Evolutionary conservation across 2,888 invertebrate species (phyloP).

Genomic region (Galerucella calmariensis): DNA sequence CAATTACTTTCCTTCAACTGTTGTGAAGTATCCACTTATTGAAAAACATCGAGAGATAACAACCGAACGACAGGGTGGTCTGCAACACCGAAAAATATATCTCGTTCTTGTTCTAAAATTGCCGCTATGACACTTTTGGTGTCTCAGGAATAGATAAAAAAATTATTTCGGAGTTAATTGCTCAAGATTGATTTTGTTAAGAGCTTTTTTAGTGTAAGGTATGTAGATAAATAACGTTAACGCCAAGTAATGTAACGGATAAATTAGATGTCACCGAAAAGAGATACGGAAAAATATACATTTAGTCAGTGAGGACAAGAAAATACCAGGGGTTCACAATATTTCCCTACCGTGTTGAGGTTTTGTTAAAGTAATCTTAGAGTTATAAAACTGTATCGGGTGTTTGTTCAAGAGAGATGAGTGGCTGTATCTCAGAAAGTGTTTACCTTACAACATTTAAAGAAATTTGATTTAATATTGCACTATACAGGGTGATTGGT

Average conservation of each 20-base stretch:
- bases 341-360: not conserved
- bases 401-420: no score
- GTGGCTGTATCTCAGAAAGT: no score
- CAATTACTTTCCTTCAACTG: not conserved
- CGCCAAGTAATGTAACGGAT: conserved; percentile 38
- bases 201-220: conserved; percentile 38
- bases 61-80: conserved; percentile 28
- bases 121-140: conserved; percentile 40
- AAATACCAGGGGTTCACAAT: not conserved
- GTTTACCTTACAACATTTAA: no score
- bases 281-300: conserved; percentile 26
- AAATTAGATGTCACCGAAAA: conserved; percentile 40
- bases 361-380: no score
- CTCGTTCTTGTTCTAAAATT: conserved; percentile 16
- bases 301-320: not conserved
- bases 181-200: conserved; percentile 42
- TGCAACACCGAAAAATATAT: conserved; percentile 10
- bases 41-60: not conserved
- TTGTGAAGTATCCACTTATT: conserved; percentile 12
- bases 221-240: conserved; percentile 38
- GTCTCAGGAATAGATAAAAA: conserved; percentile 41
- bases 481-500: no score
- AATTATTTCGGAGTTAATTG: conserved; percentile 42
- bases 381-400: no score
- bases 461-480: no score